Percentiles rank a stretch among this genome's conserved stretches.
Conservation (phyloP, 2,113 vertebrate genomes). For the Myiopsitta monachus region DNA sequence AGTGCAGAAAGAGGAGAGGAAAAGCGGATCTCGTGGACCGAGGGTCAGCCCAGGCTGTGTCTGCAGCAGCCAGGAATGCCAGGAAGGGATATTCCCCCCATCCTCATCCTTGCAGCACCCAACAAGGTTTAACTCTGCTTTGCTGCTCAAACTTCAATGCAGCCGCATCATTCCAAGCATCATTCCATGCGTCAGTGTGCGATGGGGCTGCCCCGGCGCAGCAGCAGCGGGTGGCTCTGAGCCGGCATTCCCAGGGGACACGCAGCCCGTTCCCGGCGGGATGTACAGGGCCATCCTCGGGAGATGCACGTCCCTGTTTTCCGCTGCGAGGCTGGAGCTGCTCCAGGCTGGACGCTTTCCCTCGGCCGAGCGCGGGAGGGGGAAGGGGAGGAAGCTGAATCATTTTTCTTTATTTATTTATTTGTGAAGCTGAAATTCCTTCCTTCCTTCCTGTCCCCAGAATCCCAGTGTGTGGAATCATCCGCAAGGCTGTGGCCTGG, state of each 20-base stretch:
- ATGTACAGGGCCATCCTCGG: not conserved
- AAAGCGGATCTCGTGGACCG: no score
- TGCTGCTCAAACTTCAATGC: not conserved
- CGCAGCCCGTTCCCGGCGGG: not conserved
- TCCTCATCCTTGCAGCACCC: not conserved
- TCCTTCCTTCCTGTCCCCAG: constrained; percentile 3
- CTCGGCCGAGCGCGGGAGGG: not conserved
- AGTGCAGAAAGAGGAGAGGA: not conserved
- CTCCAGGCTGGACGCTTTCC: not conserved
- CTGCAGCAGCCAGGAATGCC: not conserved
- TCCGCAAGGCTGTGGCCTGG: not conserved
- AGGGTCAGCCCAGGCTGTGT: not conserved
- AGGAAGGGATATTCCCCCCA: accelerated
- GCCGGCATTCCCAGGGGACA: not conserved
- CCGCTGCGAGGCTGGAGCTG: not conserved
- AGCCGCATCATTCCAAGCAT: not conserved
- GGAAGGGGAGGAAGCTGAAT: constrained; percentile 4
- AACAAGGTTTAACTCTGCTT: not conserved
- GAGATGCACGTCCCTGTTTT: not conserved
- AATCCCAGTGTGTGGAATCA: not conserved
- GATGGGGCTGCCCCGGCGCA: not conserved
- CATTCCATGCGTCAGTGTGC: not conserved
- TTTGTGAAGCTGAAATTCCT: not conserved
- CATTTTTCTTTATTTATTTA: not conserved
- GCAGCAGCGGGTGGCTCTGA: not conserved